A percentile compares a stretch with the other conserved stretches of the same genome.
These are phyloP conservation scores for Oikopleura dioica DNA, from an alignment of 23 tunicate species.

Conservation along the genomic window DNA sequence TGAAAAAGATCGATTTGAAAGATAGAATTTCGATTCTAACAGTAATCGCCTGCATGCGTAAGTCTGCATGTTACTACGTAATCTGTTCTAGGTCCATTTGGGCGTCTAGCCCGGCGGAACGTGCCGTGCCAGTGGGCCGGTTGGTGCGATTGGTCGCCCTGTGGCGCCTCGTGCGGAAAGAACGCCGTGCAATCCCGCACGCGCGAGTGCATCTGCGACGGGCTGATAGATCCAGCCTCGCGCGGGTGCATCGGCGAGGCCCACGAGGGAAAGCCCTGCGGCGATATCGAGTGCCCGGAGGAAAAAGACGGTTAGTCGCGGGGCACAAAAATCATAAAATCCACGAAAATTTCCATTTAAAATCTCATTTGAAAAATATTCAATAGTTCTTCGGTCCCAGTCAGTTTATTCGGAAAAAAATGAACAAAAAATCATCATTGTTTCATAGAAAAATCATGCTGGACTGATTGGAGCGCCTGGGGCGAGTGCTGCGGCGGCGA, in stretches of 20 bases:
- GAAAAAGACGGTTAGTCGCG: background rate
- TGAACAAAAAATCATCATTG: background rate
- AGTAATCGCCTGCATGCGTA: too few relatives aligned
- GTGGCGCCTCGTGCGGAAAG: background rate
- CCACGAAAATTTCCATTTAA: too few relatives aligned
- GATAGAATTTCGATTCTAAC: too few relatives aligned
- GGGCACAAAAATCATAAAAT: too few relatives aligned
- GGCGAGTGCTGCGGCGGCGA: conserved; percentile 9
- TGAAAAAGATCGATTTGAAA: too few relatives aligned
- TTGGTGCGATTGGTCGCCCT: conserved; percentile 8
- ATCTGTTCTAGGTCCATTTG: too few relatives aligned
- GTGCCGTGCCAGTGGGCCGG: conserved; percentile 12
- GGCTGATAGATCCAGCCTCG: background rate
- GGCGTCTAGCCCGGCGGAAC: background rate
- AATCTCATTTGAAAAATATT: too few relatives aligned
- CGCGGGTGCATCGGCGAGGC: background rate
- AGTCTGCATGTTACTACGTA: too few relatives aligned
- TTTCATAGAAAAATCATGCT: background rate
- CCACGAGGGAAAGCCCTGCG: background rate
- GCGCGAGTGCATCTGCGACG: conserved; percentile 6
- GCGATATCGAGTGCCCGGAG: conserved; percentile 2
- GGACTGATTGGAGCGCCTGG: conserved; percentile 7
- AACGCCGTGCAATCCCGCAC: background rate
- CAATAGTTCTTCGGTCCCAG: too few relatives aligned
- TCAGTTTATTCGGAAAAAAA: background rate